Evolutionary conservation across 2,113 vertebrate species (phyloP).

Genomic region (Rhinoptilus africanus): DNA sequence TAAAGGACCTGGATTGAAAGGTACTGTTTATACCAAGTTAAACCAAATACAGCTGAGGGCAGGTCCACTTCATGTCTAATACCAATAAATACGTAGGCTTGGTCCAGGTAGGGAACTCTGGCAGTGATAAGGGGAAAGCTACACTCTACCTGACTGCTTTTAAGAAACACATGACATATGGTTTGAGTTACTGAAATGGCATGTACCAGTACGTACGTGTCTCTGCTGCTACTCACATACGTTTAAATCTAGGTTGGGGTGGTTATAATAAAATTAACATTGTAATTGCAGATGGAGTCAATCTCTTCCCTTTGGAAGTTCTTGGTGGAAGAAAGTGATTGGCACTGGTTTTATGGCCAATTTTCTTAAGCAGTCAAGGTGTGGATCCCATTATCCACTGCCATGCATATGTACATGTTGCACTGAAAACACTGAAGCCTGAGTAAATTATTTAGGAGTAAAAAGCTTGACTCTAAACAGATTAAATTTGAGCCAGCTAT

Average conservation of each 20-base stretch:
- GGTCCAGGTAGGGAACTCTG: background rate
- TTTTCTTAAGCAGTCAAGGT: background rate
- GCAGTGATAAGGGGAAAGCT: background rate
- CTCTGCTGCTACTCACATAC: background rate
- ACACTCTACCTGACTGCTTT: constrained; percentile 18
- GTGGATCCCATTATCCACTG: background rate
- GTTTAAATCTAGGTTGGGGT: background rate
- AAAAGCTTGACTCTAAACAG: background rate
- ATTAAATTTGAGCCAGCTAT: background rate
- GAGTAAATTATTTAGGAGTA: background rate
- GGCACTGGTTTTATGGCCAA: background rate
- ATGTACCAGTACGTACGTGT: background rate
- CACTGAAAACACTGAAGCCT: background rate
- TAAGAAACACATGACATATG: background rate
- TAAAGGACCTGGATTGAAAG: background rate
- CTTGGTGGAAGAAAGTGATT: background rate
- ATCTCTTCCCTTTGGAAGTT: background rate
- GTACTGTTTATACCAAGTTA: background rate
- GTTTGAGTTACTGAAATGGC: constrained; percentile 1
- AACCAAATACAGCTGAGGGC: constrained; percentile 39
- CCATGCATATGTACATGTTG: background rate
- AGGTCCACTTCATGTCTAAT: background rate
- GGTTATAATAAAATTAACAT: background rate
- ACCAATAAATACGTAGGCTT: constrained; percentile 23
- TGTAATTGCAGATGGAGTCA: background rate